Evolutionary conservation across 2,888 invertebrate species (phyloP), one percentile per base, ranked within the genome.

Genomic region (Drosophila pseudotakahashii): DNA sequence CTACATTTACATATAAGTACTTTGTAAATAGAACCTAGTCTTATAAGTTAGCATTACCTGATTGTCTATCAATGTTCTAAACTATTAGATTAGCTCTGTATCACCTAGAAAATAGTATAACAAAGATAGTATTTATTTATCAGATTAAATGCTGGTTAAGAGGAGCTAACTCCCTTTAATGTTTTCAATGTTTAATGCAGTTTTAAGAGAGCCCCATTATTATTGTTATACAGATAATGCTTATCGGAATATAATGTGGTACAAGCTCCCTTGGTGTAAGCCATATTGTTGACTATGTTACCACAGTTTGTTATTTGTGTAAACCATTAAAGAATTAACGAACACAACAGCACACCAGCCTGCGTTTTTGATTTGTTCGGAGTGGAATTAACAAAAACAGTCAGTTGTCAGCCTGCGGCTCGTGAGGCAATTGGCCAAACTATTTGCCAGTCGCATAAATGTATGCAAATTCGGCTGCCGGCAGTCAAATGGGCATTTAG

Each of bases 401-500:
- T 19, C 19, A 19, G 19, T 51, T 67, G 39, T 47, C 34, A 11
- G 55, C 55, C 45, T 5, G 55, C 45, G 36, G 55, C 62, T 41
- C 10, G 10, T 16, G 10, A 16, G 32, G 23, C 6, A 48, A 44
- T 48, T 34, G 45, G 16, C 45, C 36, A 57, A 77, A 76, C 75
- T 69, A 66, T 69, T 61, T 61, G 61, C 37, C 55, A 54, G 42
- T 47, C 37, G 32, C 51, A 52, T 45, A 26, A n/a, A 52, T 44
- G 63, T 34, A 44, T 19, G 51, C 60, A 69, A 64, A 62, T 53
- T 41, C 47, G 41, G 63, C 77, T 54, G 57, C 47, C 59, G 80
- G 77, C 82, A 63, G 57, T 67, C 72, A 63, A 81, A 75, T 84
- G 60, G 70, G 60, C 39, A 63, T 62, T 60, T 70, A 70, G 62